These are phyloP conservation scores for Hoplostethus mediterraneus DNA, from an alignment of 2,797 vertebrate genomes.

Conservation along the genomic window DNA sequence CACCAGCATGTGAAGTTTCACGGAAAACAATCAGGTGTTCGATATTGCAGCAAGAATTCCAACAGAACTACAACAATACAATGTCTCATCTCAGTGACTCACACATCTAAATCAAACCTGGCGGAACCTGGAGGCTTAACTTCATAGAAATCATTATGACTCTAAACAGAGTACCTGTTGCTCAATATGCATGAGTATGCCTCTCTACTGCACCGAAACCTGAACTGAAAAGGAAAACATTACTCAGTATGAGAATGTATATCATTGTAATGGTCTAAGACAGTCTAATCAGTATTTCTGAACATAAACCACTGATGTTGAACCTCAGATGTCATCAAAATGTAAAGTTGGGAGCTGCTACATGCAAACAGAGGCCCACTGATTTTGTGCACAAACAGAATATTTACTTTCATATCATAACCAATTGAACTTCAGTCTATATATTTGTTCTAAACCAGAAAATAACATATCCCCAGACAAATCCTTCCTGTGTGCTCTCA, in stretches of 20 bases:
- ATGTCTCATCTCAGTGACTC: constrained; percentile 56
- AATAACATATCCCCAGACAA: too few species aligned
- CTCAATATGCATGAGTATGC: constrained; percentile 7
- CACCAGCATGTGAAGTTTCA: too few species aligned
- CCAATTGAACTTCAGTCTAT: too few species aligned
- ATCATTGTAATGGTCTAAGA: neutral
- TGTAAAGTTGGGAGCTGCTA: neutral
- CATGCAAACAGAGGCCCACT: too few species aligned
- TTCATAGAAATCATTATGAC: constrained; percentile 38
- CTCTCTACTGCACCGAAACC: neutral
- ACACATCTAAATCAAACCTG: constrained; percentile 41
- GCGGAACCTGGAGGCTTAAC: constrained; percentile 54
- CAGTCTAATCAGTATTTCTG: neutral
- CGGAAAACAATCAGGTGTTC: too few species aligned
- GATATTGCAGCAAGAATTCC: constrained; percentile 44
- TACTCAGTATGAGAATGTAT: neutral
- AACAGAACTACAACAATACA: constrained; percentile 46
- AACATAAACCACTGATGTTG: neutral
- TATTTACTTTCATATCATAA: too few species aligned
- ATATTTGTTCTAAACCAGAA: too few species aligned
- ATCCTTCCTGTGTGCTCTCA: too few species aligned
- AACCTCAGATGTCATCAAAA: constrained; percentile 1
- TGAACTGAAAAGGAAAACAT: neutral
- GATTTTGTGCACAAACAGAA: too few species aligned
- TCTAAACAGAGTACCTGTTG: constrained; percentile 19